Conservation (phyloP, 37 sponge, comb jelly and placozoan genomes). For the Sycon ciliatum region DNA sequence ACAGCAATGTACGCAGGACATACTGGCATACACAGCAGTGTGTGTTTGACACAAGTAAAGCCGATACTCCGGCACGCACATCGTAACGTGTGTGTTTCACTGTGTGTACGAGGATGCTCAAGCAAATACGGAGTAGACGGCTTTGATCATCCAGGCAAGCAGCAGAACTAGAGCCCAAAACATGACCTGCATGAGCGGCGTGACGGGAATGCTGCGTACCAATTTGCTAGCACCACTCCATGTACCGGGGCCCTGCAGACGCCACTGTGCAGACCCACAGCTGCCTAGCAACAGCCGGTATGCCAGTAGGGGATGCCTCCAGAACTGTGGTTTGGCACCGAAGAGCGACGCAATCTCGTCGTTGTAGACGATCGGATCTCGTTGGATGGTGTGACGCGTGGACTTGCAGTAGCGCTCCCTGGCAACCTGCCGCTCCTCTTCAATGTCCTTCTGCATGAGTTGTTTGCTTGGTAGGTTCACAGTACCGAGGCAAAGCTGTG, state of each 20-base stretch:
- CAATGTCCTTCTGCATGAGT: neutral
- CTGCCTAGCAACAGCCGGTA: neutral
- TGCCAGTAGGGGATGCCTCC: neutral
- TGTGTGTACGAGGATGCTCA: too few species aligned
- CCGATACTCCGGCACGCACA: too few species aligned
- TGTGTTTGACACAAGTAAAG: too few species aligned
- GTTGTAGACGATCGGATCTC: neutral
- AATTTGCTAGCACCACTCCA: neutral
- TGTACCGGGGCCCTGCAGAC: neutral
- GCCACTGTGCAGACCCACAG: neutral
- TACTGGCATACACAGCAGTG: too few species aligned
- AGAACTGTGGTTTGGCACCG: neutral
- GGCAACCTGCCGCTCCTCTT: neutral
- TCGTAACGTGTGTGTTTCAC: too few species aligned
- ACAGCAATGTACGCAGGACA: too few species aligned
- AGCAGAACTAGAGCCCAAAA: too few species aligned
- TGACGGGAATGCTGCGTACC: neutral
- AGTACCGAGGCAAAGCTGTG: constrained; percentile 48
- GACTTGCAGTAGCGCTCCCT: neutral
- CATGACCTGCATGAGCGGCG: neutral
- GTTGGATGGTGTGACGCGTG: neutral
- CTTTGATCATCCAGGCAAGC: too few species aligned
- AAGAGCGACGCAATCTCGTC: neutral
- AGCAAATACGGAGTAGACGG: too few species aligned
- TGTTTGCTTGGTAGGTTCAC: constrained; percentile 10